Conservation (phyloP, 2,888 invertebrate genomes). For the Diabrotica balteata region DNA sequence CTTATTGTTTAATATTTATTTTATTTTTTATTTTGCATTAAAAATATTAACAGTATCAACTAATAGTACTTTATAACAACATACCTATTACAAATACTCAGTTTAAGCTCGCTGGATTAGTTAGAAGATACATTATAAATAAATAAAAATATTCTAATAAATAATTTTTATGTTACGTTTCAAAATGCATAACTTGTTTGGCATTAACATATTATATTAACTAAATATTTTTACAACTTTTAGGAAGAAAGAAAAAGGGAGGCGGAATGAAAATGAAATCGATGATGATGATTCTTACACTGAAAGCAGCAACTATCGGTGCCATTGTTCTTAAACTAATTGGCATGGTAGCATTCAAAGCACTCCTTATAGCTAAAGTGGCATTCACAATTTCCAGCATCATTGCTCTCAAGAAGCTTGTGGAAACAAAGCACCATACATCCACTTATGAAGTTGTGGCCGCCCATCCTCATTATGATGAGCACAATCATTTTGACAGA, state of each 20-base stretch:
- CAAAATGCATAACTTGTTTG: too few relatives aligned
- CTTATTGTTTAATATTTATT: too few relatives aligned
- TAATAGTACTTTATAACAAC: too few relatives aligned
- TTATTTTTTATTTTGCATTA: too few relatives aligned
- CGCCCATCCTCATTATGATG: constrained; percentile 63
- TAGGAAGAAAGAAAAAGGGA: constrained; percentile 62
- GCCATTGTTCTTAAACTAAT: constrained; percentile 79
- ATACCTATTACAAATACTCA: too few relatives aligned
- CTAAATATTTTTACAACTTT: neutral
- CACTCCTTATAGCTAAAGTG: constrained; percentile 82
- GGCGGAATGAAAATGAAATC: constrained; percentile 71
- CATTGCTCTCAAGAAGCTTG: constrained; percentile 76
- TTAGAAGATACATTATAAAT: too few relatives aligned
- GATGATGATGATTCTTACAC: constrained; percentile 76
- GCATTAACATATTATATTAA: too few relatives aligned
- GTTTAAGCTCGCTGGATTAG: too few relatives aligned
- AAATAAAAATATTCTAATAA: too few relatives aligned
- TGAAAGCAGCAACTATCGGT: constrained; percentile 80
- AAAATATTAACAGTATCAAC: too few relatives aligned
- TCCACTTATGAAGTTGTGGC: constrained; percentile 79
- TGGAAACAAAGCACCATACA: constrained; percentile 72
- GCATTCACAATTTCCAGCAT: constrained; percentile 79
- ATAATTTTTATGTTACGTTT: too few relatives aligned
- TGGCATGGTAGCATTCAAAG: constrained; percentile 84
- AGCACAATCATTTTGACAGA: constrained; percentile 70